phyloP scores from a whole-genome alignment of 2,888 invertebrate genomes.

The Pristionchus japonicus region DNA sequence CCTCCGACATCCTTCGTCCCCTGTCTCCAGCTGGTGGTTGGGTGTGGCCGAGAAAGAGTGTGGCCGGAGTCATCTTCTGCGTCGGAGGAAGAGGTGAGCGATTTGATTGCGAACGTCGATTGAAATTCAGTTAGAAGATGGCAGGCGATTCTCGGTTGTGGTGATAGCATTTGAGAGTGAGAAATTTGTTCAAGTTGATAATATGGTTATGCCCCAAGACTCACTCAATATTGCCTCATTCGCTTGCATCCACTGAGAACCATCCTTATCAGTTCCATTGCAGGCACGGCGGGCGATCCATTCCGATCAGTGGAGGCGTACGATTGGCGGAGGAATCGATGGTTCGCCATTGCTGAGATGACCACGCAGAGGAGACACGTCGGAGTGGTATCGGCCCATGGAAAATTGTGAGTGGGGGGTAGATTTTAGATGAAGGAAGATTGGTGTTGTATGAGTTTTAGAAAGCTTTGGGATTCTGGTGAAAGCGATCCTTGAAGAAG shows the following conservation, averaged over 20 bases:
- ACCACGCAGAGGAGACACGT: conserved; percentile 77
- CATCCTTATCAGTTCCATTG: neutral
- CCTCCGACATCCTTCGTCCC: conserved; percentile 15
- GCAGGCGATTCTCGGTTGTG: neutral
- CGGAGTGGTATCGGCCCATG: conserved; percentile 77
- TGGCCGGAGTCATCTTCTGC: conserved; percentile 78
- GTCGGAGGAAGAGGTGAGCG: conserved; percentile 77
- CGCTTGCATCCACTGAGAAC: no score
- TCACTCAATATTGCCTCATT: no score
- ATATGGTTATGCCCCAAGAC: no score
- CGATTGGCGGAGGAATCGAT: conserved; percentile 76
- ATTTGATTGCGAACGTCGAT: neutral
- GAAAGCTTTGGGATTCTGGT: neutral
- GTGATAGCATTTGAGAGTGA: no score
- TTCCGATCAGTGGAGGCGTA: conserved; percentile 77
- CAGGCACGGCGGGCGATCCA: conserved; percentile 77
- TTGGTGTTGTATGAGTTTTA: neutral
- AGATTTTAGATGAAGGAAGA: neutral
- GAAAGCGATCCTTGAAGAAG: no score
- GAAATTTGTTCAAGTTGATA: no score
- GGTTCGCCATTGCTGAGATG: conserved; percentile 78
- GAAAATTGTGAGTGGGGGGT: conserved; percentile 65
- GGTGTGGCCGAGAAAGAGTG: conserved; percentile 76
- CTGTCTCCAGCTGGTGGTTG: neutral
- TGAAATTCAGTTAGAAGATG: no score